phyloP scores from a whole-genome alignment of 2,797 vertebrate genomes.

The Anas flavirostris region DNA sequence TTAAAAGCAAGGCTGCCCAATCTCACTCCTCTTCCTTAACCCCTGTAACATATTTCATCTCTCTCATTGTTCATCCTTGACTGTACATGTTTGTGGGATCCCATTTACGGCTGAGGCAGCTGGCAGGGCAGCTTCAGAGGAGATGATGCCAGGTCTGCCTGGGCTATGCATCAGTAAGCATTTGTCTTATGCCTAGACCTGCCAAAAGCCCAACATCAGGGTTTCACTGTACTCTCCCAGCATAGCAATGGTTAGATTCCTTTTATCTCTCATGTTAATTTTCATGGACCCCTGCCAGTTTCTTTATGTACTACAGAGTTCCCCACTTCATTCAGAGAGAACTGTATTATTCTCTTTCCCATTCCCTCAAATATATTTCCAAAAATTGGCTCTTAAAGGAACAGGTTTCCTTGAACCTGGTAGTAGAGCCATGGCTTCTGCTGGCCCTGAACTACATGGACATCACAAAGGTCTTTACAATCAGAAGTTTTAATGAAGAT shows the following conservation, averaged over 20 bases:
- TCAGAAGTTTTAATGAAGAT: background rate
- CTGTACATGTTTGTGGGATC: slow-evolving; percentile 55
- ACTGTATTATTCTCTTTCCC: background rate
- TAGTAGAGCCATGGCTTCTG: background rate
- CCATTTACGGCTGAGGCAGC: slow-evolving; percentile 49
- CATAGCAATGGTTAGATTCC: slow-evolving; percentile 56
- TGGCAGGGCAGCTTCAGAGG: slow-evolving; percentile 58
- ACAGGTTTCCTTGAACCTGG: background rate
- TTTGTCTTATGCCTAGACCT: slow-evolving; percentile 64
- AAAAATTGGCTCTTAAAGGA: background rate
- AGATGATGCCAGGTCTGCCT: slow-evolving; percentile 52
- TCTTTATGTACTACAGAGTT: slow-evolving; percentile 48
- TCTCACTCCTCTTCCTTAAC: background rate
- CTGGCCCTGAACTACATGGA: background rate
- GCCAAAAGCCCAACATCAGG: slow-evolving; percentile 54
- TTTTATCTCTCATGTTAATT: slow-evolving; percentile 66
- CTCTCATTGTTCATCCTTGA: slow-evolving; percentile 45
- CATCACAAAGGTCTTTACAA: background rate
- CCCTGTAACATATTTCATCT: slow-evolving; percentile 18
- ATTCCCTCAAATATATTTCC: background rate
- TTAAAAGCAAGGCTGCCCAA: background rate
- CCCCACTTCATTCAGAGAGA: slow-evolving; percentile 25
- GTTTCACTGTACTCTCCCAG: slow-evolving; percentile 54
- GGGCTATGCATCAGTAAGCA: background rate
- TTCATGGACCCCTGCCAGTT: slow-evolving; percentile 45